Evolutionary conservation across 2,888 invertebrate species (phyloP), one percentile per base, ranked within the genome.

Genomic region (Pyrocoelia pectoralis): DNA sequence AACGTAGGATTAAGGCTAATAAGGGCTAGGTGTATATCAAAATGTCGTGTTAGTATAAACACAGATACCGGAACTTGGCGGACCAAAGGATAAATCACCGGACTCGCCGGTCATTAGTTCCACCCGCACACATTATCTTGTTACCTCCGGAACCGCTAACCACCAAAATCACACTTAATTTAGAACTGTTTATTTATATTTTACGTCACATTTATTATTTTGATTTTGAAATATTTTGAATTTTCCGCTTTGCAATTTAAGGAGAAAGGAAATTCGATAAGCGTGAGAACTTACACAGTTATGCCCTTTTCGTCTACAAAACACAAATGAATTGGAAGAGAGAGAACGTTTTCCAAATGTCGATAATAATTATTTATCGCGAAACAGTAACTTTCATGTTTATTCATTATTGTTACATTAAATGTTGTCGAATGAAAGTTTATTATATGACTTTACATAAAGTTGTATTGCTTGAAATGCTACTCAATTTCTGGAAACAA

Each of bases 71-170:
- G 78, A 78, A 77, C 73, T 61, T 67, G 66, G 67, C 66, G 75
- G 70, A 56, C 74, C 71, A 75, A 46, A 71, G 78, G 79, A 80
- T 80, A 80, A 80, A 80, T 80, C 80, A 80, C 80, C 78, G 79
- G 77, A 78, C 79, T 76, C 77, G 74, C 79, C 77, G 80, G 80
- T 80, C 80, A 80, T 80, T 80, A 80, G 80, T 79, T 78, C 74
- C 75, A 74, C 76, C 77, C 69, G 76, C 77, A 76, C 79, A 77
- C 78, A 79, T 79, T 78, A 77, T 78, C 77, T 77, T 74, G 76
- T 74, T 76, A 76, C 75, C 76, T 74, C 75, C 77, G 76, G 76
- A 76, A 76, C 73, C 72, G 70, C 70, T 70, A 68, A 70, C 70
- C 71, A 64, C 68, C 74, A 71, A 73, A 72, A 73, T 70, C 71